Evolutionary conservation across 2,888 invertebrate genomes (phyloP).

Genomic region (Oscheius sp.): DNA sequence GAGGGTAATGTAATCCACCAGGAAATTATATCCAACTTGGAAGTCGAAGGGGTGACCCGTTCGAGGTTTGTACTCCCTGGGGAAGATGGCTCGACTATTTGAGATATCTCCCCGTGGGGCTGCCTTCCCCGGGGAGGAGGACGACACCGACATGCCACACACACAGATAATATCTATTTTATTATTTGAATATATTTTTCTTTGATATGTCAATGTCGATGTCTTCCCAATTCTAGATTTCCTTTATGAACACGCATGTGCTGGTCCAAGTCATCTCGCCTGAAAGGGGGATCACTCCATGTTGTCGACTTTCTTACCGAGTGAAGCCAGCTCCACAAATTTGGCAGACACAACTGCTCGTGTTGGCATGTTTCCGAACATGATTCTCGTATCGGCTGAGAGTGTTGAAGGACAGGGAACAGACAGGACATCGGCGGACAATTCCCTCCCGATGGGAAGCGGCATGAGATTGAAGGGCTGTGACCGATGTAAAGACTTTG

Average conservation of each 20-base stretch:
- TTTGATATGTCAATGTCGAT: constrained; percentile 21
- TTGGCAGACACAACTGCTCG: constrained; percentile 35
- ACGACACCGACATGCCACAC: too few relatives aligned
- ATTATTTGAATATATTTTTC: background rate
- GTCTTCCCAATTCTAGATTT: constrained; percentile 33
- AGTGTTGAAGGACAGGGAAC: constrained; percentile 39
- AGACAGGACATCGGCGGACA: constrained; percentile 30
- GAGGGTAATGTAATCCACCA: constrained; percentile 22
- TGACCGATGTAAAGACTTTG: constrained; percentile 25
- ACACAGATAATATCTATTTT: too few relatives aligned
- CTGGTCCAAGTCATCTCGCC: constrained; percentile 31
- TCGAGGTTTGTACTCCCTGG: background rate
- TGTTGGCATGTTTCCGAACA: constrained; percentile 31
- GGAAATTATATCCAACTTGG: too few relatives aligned
- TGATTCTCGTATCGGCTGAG: constrained; percentile 34
- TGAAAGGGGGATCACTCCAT: background rate
- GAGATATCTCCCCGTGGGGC: background rate
- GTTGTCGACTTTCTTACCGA: constrained; percentile 10
- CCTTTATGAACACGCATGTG: constrained; percentile 38
- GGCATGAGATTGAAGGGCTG: constrained; percentile 33
- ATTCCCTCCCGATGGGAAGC: constrained; percentile 15
- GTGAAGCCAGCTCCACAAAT: constrained; percentile 35
- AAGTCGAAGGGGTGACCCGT: too few relatives aligned
- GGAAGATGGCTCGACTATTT: background rate
- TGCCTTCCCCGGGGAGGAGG: background rate